These are phyloP conservation scores for Aquatica leii DNA, from an alignment of 2,888 invertebrate species.

Conservation along the genomic window DNA sequence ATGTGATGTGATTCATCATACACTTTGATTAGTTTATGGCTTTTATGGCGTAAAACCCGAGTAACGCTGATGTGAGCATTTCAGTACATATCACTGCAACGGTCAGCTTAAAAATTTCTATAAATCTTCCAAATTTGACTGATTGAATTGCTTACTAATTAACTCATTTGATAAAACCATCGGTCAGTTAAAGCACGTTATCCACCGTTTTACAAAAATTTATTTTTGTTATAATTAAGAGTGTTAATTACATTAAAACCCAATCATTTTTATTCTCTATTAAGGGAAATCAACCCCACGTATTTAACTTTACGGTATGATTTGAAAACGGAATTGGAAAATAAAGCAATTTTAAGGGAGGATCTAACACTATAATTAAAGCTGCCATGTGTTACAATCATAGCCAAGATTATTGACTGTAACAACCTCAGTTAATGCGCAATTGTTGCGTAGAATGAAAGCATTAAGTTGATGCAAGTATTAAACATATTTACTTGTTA, in stretches of 20 bases:
- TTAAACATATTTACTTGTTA: slow-evolving; percentile 51
- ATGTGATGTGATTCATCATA: slow-evolving; percentile 63
- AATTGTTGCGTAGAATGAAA: slow-evolving; percentile 48
- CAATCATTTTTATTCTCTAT: background rate
- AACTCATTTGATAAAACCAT: background rate
- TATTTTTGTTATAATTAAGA: background rate
- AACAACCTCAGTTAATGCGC: slow-evolving; percentile 43
- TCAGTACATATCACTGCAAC: slow-evolving; percentile 54
- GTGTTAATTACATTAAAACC: slow-evolving; percentile 9
- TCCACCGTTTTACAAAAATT: too few species aligned
- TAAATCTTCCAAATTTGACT: slow-evolving; percentile 24
- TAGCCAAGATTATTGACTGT: slow-evolving; percentile 42
- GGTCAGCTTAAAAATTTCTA: slow-evolving; percentile 40
- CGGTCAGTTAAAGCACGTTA: too few species aligned
- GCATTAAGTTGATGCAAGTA: slow-evolving; percentile 48
- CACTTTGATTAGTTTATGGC: slow-evolving; percentile 64
- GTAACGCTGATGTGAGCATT: slow-evolving; percentile 56
- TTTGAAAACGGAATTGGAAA: slow-evolving; percentile 27
- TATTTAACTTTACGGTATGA: slow-evolving; percentile 9
- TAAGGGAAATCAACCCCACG: slow-evolving; percentile 8
- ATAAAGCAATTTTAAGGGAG: slow-evolving; percentile 29
- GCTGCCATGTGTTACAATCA: slow-evolving; percentile 36
- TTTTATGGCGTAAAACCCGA: slow-evolving; percentile 61
- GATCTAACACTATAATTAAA: slow-evolving; percentile 30
- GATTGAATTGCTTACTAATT: slow-evolving; percentile 17